phyloP scores from a whole-genome alignment of 1,140 invertebrate species.

The Acyrthosiphon pisum region DNA sequence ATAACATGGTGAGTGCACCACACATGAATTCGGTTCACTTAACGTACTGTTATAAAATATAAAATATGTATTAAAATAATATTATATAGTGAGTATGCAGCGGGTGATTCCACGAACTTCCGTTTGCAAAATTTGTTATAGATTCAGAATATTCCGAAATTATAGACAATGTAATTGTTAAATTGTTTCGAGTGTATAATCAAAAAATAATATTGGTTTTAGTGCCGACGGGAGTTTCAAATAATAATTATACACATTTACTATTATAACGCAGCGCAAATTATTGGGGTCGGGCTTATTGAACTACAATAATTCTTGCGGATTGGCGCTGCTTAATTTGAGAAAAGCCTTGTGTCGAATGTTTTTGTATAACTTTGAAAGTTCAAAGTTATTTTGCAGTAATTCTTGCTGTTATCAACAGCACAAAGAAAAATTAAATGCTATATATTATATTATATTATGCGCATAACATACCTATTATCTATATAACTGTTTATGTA shows the following conservation, averaged over 20 bases:
- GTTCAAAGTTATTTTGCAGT: too few species aligned
- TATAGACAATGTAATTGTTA: constrained; percentile 4
- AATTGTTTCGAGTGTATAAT: neutral
- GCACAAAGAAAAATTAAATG: too few species aligned
- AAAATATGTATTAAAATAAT: neutral
- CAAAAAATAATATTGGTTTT: constrained; percentile 13
- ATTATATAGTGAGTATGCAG: too few species aligned
- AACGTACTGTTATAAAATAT: neutral
- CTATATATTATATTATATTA: too few species aligned
- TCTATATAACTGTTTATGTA: too few species aligned
- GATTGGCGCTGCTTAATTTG: neutral
- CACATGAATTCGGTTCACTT: too few species aligned
- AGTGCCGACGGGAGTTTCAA: neutral
- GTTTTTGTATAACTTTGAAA: neutral
- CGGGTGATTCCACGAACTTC: neutral
- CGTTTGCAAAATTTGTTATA: neutral
- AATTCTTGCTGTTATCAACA: too few species aligned
- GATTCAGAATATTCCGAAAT: neutral
- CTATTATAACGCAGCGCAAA: neutral
- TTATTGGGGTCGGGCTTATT: neutral
- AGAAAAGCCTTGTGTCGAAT: neutral
- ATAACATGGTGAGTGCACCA: too few species aligned
- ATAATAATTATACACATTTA: neutral
- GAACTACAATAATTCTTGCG: neutral
- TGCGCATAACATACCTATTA: too few species aligned